A percentile compares a stretch with the other conserved stretches of the same genome.
These are phyloP conservation scores for Ceyx melanurus DNA, from an alignment of 2,113 vertebrate species.

Conservation along the genomic window DNA sequence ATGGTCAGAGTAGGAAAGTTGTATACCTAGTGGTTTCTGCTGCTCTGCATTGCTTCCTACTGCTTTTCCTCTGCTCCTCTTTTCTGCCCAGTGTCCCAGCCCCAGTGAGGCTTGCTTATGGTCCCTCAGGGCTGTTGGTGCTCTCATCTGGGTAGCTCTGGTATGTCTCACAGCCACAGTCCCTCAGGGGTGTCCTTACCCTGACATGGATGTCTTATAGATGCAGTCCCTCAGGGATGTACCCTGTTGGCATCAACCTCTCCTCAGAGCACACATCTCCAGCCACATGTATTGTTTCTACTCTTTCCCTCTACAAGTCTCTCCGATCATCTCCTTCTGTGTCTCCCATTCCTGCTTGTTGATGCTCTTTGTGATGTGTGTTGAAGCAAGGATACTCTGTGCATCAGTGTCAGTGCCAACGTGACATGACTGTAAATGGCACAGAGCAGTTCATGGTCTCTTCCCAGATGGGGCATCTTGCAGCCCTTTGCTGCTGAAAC, in stretches of 20 bases:
- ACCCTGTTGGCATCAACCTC: not conserved
- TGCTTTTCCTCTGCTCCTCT: not conserved
- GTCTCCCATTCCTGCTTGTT: not conserved
- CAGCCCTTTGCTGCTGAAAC: not conserved
- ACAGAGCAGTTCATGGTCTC: not conserved
- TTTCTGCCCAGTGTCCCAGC: not conserved
- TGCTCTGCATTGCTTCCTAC: not conserved
- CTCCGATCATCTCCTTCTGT: fast-evolving
- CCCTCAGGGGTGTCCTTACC: not conserved
- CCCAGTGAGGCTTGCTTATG: fast-evolving
- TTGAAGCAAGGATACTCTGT: not conserved
- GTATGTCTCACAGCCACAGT: not conserved
- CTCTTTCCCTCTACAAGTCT: not conserved
- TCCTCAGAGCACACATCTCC: not conserved
- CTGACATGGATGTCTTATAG: not conserved
- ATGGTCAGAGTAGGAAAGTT: not conserved
- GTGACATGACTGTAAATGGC: fast-evolving
- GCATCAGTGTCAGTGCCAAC: not conserved
- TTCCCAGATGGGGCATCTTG: not conserved
- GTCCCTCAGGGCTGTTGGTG: not conserved
- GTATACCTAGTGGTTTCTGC: not conserved
- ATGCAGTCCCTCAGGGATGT: not conserved
- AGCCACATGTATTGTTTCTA: not conserved
- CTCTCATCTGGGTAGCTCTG: not conserved
- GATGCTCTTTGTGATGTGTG: not conserved